Conservation (phyloP, 1,140 invertebrate species). For the Aphidius ervi region DNA sequence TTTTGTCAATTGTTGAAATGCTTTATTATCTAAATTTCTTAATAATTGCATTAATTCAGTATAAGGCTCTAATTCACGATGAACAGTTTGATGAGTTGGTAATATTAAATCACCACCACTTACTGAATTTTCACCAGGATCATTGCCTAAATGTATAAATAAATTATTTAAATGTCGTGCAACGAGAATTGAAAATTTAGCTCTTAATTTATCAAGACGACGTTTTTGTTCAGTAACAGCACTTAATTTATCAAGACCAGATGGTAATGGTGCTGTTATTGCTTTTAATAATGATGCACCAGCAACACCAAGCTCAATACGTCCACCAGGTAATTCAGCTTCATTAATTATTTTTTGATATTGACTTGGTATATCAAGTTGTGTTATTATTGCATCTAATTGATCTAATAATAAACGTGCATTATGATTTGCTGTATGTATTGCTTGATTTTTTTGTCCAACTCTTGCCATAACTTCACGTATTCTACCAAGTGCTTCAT, state of each 20-base stretch:
- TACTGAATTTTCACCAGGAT: constrained; percentile 58
- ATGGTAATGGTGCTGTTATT: constrained; percentile 54
- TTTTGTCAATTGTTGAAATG: constrained; percentile 74
- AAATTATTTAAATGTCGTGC: constrained; percentile 87
- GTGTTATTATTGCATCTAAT: constrained; percentile 63
- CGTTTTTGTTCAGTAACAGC: constrained; percentile 87
- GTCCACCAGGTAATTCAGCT: constrained; percentile 68
- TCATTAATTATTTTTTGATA: constrained; percentile 69
- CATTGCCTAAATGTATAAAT: constrained; percentile 84
- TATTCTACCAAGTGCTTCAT: constrained; percentile 76
- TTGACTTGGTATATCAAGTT: constrained; percentile 70
- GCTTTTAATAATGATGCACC: constrained; percentile 76
- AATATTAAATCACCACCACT: constrained; percentile 61
- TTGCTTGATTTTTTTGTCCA: constrained; percentile 86
- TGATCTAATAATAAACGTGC: constrained; percentile 74
- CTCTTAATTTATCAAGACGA: constrained; percentile 76
- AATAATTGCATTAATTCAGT: constrained; percentile 88
- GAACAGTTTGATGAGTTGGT: constrained; percentile 72
- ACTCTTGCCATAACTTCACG: constrained; percentile 84
- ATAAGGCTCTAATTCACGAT: constrained; percentile 79
- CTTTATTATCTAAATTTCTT: constrained; percentile 77
- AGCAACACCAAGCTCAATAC: constrained; percentile 73
- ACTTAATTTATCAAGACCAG: constrained; percentile 59
- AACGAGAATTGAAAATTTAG: constrained; percentile 79
- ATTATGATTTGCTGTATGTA: constrained; percentile 82